Conservation (phyloP, 2,113 vertebrate species). For the Myotis lucifugus region DNA sequence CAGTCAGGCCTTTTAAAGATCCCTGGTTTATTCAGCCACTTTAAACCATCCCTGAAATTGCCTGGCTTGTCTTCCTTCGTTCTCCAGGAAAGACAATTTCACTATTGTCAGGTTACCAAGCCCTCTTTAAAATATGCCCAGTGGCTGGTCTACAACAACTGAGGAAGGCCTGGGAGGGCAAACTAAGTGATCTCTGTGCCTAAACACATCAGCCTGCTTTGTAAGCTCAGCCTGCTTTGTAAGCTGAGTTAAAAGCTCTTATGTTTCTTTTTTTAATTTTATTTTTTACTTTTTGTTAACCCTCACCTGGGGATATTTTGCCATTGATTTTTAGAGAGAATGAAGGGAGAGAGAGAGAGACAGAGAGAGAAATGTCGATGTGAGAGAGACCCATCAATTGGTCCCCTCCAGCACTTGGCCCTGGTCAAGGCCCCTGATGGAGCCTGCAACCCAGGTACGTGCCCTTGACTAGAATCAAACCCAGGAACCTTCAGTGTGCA, state of each 20-base stretch:
- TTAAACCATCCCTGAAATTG: background rate
- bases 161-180: background rate
- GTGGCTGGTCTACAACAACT: background rate
- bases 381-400: no score
- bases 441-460: no score
- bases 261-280: background rate
- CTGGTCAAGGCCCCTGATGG: no score
- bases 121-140: background rate
- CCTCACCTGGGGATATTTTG: no score
- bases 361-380: no score
- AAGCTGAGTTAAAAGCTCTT: background rate
- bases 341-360: no score
- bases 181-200: background rate
- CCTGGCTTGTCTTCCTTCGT: background rate
- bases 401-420: no score
- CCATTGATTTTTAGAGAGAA: no score
- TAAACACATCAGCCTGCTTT: background rate
- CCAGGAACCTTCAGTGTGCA: no score
- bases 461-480: no score
- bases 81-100: background rate
- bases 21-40: background rate
- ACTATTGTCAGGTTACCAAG: background rate
- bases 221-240: background rate
- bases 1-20: background rate
- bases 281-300: no score